phyloP scores from a whole-genome alignment of 2,113 vertebrate genomes.

The Catagonus wagneri region DNA sequence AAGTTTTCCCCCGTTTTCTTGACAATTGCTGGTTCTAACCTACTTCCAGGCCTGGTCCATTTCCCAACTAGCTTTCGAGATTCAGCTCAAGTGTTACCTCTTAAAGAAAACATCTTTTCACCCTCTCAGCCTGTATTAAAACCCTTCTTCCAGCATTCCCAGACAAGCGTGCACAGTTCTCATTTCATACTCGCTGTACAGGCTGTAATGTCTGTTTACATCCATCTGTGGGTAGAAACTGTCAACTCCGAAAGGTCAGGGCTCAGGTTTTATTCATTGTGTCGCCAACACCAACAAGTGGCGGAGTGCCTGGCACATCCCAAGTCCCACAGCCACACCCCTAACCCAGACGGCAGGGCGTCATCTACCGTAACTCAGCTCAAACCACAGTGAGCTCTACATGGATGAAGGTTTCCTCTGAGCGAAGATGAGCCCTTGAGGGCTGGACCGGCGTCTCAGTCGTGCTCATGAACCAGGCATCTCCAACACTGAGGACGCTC shows the following conservation, averaged over 20 bases:
- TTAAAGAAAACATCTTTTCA: neutral
- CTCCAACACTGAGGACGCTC: neutral
- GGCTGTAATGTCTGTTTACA: neutral
- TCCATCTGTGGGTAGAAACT: neutral
- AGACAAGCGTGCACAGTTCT: neutral
- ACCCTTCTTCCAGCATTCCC: neutral
- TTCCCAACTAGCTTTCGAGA: neutral
- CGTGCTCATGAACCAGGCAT: neutral
- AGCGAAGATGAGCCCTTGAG: neutral
- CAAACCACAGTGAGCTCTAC: neutral
- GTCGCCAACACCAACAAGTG: neutral
- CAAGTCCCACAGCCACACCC: neutral
- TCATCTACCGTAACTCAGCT: neutral
- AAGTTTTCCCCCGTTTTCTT: neutral
- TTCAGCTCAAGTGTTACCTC: neutral
- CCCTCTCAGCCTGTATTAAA: neutral
- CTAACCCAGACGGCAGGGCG: neutral
- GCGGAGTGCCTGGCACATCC: neutral
- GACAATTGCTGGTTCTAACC: neutral
- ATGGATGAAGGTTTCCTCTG: neutral
- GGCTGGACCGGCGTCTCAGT: neutral
- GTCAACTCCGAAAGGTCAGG: neutral
- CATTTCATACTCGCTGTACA: neutral
- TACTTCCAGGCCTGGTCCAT: neutral
- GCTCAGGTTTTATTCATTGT: neutral